Conservation (phyloP, 2,888 invertebrate genomes). For the Catotricha subobsoleta region DNA sequence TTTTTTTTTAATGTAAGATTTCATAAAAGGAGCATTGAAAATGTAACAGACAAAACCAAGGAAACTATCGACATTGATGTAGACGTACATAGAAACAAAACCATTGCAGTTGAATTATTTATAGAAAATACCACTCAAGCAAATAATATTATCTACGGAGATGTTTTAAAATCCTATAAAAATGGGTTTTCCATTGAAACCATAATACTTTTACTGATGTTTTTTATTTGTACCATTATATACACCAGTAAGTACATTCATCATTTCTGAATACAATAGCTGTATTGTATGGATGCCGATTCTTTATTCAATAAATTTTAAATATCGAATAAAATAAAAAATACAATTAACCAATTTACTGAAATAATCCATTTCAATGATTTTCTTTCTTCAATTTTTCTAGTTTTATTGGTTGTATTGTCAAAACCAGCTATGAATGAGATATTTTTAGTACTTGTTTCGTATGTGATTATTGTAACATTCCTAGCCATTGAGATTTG, state of each 20-base stretch:
- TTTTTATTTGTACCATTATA: slow-evolving; percentile 26
- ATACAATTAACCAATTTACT: too few relatives aligned
- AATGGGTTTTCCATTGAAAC: too few relatives aligned
- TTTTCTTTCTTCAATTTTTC: slow-evolving; percentile 2
- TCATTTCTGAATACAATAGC: slow-evolving; percentile 7
- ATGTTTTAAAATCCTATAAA: too few relatives aligned
- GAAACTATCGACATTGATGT: neutral
- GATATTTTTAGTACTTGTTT: slow-evolving; percentile 66
- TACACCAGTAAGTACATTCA: slow-evolving; percentile 35
- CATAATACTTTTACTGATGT: slow-evolving; percentile 4
- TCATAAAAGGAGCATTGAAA: too few relatives aligned
- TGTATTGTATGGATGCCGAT: neutral
- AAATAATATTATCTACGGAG: too few relatives aligned
- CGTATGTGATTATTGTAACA: slow-evolving; percentile 63
- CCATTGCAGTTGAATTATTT: too few relatives aligned
- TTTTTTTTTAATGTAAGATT: too few relatives aligned
- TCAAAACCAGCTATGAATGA: slow-evolving; percentile 76
- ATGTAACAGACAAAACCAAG: neutral
- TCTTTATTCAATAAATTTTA: neutral
- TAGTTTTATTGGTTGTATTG: slow-evolving; percentile 52
- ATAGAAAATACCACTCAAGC: too few relatives aligned
- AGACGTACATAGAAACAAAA: neutral
- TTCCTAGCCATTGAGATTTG: slow-evolving; percentile 54
- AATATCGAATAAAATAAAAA: neutral
- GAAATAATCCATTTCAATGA: neutral